Evolutionary conservation across 2,797 vertebrate species (phyloP).

Genomic region (Pogoniulus pusillus): DNA sequence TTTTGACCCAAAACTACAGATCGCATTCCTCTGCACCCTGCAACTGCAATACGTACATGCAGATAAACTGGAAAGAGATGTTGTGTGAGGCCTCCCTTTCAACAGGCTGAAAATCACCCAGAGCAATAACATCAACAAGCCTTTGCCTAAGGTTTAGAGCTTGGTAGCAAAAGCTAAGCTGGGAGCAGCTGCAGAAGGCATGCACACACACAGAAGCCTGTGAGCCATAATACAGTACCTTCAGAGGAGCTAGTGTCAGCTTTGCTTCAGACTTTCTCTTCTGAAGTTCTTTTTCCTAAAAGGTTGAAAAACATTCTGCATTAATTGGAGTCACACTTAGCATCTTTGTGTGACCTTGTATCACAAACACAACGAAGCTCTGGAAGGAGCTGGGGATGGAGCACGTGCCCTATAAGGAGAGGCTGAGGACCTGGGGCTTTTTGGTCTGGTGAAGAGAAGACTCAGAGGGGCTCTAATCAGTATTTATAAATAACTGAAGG

Average conservation of each 20-base stretch:
- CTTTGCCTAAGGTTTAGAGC: not conserved
- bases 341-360: not conserved
- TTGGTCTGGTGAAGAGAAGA: no score
- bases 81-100: not conserved
- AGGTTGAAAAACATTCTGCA: not conserved
- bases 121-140: not conserved
- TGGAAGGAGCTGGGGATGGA: not conserved
- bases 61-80: not conserved
- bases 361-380: not conserved
- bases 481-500: no score
- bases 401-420: no score
- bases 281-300: constrained; percentile 79
- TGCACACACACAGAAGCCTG: not conserved
- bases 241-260: constrained; percentile 77
- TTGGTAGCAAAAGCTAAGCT: not conserved
- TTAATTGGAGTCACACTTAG: not conserved
- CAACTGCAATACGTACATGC: accelerated
- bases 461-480: no score
- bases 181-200: not conserved
- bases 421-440: no score
- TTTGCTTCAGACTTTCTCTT: constrained; percentile 68
- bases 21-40: not conserved
- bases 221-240: constrained; percentile 69
- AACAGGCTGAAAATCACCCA: not conserved
- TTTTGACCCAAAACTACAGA: not conserved